These are phyloP conservation scores for Noctilio leporinus DNA, from an alignment of 2,113 vertebrate species.

Conservation along the genomic window DNA sequence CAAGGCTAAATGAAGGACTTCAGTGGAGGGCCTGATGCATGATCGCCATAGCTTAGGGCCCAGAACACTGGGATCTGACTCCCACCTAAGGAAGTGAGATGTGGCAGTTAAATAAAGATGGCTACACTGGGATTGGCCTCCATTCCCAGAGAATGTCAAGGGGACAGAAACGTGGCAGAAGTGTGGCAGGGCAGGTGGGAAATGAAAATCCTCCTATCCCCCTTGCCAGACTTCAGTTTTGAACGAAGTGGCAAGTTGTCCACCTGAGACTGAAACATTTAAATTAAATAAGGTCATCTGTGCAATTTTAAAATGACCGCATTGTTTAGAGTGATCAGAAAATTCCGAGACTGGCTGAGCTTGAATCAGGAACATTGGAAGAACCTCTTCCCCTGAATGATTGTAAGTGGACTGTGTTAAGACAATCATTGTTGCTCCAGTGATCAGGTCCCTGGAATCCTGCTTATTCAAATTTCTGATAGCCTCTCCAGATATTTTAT, in stretches of 20 bases:
- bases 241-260: background rate
- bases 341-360: background rate
- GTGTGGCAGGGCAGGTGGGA: background rate
- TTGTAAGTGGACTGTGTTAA: background rate
- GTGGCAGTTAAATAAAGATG: background rate
- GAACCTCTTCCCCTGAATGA: background rate
- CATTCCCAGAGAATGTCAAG: background rate
- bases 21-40: background rate
- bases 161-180: background rate
- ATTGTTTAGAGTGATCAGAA: background rate
- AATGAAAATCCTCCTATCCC: background rate
- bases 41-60: background rate
- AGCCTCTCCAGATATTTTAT: background rate
- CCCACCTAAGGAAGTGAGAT: background rate
- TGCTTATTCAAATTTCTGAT: background rate
- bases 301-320: background rate
- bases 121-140: no score
- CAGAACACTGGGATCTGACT: background rate
- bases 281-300: background rate
- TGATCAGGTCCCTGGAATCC: background rate
- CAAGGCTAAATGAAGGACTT: background rate
- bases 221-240: background rate
- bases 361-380: background rate
- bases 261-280: background rate
- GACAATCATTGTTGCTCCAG: background rate